These are phyloP conservation scores for Heterotis niloticus DNA, from an alignment of 2,113 vertebrate genomes.

Conservation along the genomic window DNA sequence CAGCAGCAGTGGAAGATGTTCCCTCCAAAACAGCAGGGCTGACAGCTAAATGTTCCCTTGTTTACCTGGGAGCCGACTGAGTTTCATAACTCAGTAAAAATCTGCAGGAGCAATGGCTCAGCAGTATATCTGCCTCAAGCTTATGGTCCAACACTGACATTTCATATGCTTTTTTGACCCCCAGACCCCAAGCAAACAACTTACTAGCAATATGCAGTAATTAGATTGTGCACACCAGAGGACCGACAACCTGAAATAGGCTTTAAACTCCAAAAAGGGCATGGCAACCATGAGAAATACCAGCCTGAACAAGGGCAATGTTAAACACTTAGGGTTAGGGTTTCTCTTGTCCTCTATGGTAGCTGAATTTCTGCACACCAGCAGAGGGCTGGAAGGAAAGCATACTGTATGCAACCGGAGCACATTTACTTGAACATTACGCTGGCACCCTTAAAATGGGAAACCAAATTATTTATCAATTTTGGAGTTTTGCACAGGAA, in stretches of 20 bases:
- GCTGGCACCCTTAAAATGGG: neutral
- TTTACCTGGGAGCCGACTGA: neutral
- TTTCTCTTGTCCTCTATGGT: neutral
- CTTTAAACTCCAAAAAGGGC: no score
- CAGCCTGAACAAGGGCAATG: no score
- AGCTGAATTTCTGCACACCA: neutral
- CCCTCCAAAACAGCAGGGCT: neutral
- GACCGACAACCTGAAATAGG: no score
- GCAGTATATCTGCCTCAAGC: neutral
- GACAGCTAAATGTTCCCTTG: neutral
- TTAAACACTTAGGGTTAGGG: no score
- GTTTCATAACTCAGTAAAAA: neutral
- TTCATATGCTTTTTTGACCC: neutral
- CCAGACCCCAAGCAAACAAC: conserved; percentile 8
- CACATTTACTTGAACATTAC: no score
- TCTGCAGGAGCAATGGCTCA: neutral
- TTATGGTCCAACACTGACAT: neutral
- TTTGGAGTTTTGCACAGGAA: neutral
- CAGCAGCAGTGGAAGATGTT: neutral
- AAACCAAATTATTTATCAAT: neutral
- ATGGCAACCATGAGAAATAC: no score
- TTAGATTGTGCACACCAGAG: neutral
- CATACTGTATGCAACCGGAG: neutral
- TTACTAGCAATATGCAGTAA: neutral
- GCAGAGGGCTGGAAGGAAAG: neutral